Evolutionary conservation across 2,113 vertebrate genomes (phyloP).

Genomic region (Engystomops pustulosus): DNA sequence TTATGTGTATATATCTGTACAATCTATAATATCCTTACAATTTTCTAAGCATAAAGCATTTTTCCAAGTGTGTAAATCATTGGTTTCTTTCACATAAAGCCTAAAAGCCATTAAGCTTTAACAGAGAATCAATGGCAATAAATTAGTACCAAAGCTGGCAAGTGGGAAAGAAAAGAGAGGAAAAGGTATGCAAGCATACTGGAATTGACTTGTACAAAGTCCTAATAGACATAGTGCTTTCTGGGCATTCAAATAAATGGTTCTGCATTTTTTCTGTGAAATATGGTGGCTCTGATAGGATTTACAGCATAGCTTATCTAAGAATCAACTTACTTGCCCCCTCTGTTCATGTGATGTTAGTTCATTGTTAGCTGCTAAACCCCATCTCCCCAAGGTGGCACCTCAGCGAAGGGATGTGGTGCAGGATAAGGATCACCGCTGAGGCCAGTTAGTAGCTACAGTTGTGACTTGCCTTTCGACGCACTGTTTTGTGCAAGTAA

Average conservation of each 20-base stretch:
- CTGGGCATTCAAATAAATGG: not conserved
- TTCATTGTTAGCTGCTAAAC: too few species aligned
- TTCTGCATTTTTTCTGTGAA: not conserved
- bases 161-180: not conserved
- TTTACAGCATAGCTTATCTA: too few species aligned
- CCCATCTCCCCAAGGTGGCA: too few species aligned
- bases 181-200: conserved; percentile 2
- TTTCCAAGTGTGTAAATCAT: conserved; percentile 36
- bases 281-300: not conserved
- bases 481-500: too few species aligned
- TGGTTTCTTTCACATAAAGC: conserved; percentile 18
- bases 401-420: too few species aligned
- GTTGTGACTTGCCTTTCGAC: too few species aligned
- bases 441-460: too few species aligned
- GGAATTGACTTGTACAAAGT: conserved; percentile 14
- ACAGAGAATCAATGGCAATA: conserved; percentile 41
- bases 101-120: conserved; percentile 47
- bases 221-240: not conserved
- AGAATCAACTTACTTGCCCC: too few species aligned
- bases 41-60: conserved; percentile 42
- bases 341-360: too few species aligned
- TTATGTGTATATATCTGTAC: not conserved
- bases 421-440: too few species aligned
- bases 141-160: conserved; percentile 28
- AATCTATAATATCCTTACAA: conserved; percentile 31